Base-by-base conservation (phyloP, 2,797 vertebrate species). In the Pteronotus mesoamericanus region DNA sequence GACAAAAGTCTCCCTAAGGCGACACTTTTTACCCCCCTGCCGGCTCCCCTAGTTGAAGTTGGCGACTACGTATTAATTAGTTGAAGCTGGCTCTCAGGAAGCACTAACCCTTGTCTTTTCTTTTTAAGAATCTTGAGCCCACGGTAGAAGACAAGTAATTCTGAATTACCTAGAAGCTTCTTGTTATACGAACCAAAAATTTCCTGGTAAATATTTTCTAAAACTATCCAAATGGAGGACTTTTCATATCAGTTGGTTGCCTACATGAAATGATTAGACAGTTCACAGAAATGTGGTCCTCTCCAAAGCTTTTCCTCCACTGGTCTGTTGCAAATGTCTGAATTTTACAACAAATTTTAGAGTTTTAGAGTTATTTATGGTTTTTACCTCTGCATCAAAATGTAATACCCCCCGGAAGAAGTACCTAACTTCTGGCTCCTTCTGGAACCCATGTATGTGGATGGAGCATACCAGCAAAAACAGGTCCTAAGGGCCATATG, bases 1-100 rank as follows among this genome's bases (percentile, higher is more conserved):
- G 96, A 97, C 82, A 91, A 80, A 66, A 86, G 94, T 95, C 77
- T 98, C 98, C 98, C 96, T 74, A 79, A 97, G 97, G 97, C 3
- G 0, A 78, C 77, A 97, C 92, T 94, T 94, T 95, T 94, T 59
- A 93, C 2, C 29, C n/a, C n/a, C 74, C 82, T 96, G 94, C 91
- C 53, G 29, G 22, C 94, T 92, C 93, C 97, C 61, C 72, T 97
- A 88, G 84, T 87, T 98, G 94, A 89, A 98, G 94, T 89, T 95
- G 95, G 94, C 61, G 61, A 78, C 95, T 94, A 21, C 85, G 29
- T 87, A 95, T 98, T 97, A 97, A 96, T 97, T 96, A 96, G 74
- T 85, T 66, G 92, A 97, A 89, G 89, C 21, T 22, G 15, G 39
- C 86, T 95, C 94, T 96, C 97, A 95, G 96, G 93, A 96, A 96